These are phyloP conservation scores for Ormyrus pomaceus DNA, from an alignment of 2,888 invertebrate genomes.

Conservation along the genomic window DNA sequence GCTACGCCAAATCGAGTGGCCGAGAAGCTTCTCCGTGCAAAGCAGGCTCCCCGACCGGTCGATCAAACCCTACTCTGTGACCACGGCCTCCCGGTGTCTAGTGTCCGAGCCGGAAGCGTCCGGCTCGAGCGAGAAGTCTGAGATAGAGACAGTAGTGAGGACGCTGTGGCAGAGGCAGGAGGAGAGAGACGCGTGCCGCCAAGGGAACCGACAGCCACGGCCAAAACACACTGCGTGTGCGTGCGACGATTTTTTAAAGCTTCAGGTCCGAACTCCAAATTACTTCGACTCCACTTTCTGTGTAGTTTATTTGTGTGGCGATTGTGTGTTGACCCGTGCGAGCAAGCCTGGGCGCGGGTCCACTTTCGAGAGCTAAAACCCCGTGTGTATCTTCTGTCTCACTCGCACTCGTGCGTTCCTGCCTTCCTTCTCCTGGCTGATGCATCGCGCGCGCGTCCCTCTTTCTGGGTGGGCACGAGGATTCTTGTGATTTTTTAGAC, in stretches of 20 bases:
- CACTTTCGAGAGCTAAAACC: constrained; percentile 23
- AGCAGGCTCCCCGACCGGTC: constrained; percentile 4
- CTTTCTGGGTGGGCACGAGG: not conserved
- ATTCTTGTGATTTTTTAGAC: too few relatives aligned
- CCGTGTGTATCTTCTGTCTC: constrained; percentile 56
- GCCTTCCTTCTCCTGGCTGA: not conserved
- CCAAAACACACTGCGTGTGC: too few relatives aligned
- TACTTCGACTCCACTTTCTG: too few relatives aligned
- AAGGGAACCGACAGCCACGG: constrained; percentile 34
- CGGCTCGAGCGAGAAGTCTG: too few relatives aligned
- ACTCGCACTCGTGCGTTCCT: constrained; percentile 26
- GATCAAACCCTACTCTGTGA: too few relatives aligned
- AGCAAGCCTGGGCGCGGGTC: constrained; percentile 68
- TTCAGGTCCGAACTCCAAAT: too few relatives aligned
- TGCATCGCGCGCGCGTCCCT: not conserved
- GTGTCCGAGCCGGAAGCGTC: not conserved
- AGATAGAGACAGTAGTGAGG: too few relatives aligned
- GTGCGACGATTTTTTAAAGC: too few relatives aligned
- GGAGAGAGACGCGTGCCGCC: constrained; percentile 18
- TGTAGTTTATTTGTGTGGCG: too few relatives aligned
- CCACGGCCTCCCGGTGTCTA: too few relatives aligned
- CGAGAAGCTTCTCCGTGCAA: constrained; percentile 63
- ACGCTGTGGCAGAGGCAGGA: too few relatives aligned
- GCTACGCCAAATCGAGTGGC: constrained; percentile 71
- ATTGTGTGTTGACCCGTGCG: constrained; percentile 66